Evolutionary conservation across 2,113 vertebrate species (phyloP), one percentile per base, ranked within the genome.

Genomic region (Pelobates fuscus): DNA sequence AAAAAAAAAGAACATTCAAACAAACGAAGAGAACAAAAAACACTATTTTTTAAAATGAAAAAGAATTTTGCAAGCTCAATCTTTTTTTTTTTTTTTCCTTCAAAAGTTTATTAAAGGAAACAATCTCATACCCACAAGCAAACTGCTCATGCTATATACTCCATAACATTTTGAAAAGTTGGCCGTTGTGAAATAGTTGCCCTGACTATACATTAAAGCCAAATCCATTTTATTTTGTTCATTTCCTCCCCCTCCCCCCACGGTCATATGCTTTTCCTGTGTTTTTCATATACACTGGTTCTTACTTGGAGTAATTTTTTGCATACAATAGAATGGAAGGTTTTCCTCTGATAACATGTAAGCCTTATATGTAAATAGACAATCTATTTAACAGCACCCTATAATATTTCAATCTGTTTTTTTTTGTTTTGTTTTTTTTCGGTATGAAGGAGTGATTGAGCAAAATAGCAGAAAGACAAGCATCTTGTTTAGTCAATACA

Each of bases 321-420:
- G 86, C 89, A 88, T 90, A 89, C 85, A 83, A 88, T 88, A 93
- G 93, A 95, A 93, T 89, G 94, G 92, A 88, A 89, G 80, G 81
- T 94, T 93, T 94, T 93, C 93, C 93, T 94, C 93, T 94, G 91
- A 94, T 92, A 90, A 95, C 93, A 92, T 94, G 92, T 93, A 94
- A 94, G 96, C 97, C 96, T 98, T 98, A 98, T 93, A 93, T 98
- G 94, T 96, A 96, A 80, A 96, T 93, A 96, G 91, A 65, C 32
- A 44, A 93, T 91, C 86, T 84, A 86, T 92, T 92, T 91, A 93
- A 93, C 93, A 93, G 91, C 77, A 0, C 81, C 84, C 78, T 78
- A 78, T 26, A 46, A 59, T 18, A 54, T 0, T 6, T 59, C 6
- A 20, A 12, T 64, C 70, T 67, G 24, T 17, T 8, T 37, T 21